phyloP scores from a whole-genome alignment of 2,888 invertebrate genomes.

The Eremobia ochroleuca region DNA sequence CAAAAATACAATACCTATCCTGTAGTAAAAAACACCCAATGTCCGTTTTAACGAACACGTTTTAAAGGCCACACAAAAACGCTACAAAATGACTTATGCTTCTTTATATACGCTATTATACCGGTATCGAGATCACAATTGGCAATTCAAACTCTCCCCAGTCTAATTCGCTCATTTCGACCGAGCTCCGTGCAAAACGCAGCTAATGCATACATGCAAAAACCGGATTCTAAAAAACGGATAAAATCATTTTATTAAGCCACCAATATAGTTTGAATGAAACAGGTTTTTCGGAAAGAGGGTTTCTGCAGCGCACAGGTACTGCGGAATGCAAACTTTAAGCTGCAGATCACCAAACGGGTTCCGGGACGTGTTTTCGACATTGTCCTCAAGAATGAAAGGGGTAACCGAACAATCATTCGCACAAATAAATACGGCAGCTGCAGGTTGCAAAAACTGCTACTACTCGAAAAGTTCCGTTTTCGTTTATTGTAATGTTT shows the following conservation, averaged over 20 bases:
- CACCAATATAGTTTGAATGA: conserved; percentile 64
- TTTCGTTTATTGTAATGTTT: conserved; percentile 54
- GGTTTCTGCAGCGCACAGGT: conserved; percentile 82
- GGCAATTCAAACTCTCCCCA: conserved; percentile 66
- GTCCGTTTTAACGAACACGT: conserved; percentile 46
- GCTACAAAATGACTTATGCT: conserved; percentile 49
- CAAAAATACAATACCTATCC: conserved; percentile 29
- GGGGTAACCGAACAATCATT: conserved; percentile 67
- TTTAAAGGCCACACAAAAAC: conserved; percentile 53
- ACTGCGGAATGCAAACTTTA: conserved; percentile 84
- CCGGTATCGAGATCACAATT: conserved; percentile 67
- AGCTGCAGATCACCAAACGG: conserved; percentile 80
- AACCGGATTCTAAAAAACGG: conserved; percentile 65
- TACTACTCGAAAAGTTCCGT: conserved; percentile 41
- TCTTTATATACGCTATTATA: conserved; percentile 54
- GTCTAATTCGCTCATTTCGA: conserved; percentile 69
- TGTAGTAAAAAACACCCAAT: conserved; percentile 9
- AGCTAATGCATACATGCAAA: conserved; percentile 68
- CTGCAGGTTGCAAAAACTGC: conserved; percentile 73
- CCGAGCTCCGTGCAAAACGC: conserved; percentile 73
- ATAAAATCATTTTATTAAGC: conserved; percentile 58
- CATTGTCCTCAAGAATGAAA: conserved; percentile 64
- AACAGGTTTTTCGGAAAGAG: conserved; percentile 74
- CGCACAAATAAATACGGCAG: conserved; percentile 67
- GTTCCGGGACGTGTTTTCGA: conserved; percentile 75